Evolutionary conservation across 2,797 vertebrate genomes (phyloP), one percentile per base, ranked within the genome.

Genomic region (Lacerta viridis): DNA sequence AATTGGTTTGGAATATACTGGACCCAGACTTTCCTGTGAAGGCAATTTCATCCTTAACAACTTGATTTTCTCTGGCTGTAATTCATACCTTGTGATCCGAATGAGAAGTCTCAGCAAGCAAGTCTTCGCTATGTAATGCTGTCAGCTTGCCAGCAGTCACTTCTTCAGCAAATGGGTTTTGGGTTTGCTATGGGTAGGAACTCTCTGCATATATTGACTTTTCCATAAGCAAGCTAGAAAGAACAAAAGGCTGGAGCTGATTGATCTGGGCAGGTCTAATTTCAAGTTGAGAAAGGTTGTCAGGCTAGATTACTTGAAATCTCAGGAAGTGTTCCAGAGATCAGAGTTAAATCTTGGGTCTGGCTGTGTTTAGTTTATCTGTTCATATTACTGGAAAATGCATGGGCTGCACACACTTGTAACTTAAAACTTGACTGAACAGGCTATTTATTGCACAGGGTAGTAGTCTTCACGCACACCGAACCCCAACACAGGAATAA

Each of bases 261-360:
- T 5, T 10, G 66, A 68, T 72, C 84, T 10, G 27, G 39, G 29
- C 0, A 0, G 10, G 23, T 87, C 90, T 91, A 50, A 83, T 93
- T 93, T 93, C 84, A 82, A 89, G 88, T 74, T 91, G 90, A 91
- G 91, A 94, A 93, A 75, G 0, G 6, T 80, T 91, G 86, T 91
- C 95, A 76, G 87, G 85, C 87, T 43, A 86, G 91, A 94, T 94
- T 84, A 92, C 0, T 0, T 59, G 74, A 88, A 88, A 59, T 17
- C 39, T 69, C 4, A 88, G 87, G 90, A 94, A 64, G 66, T 88
- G 85, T 92, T 91, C 85, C 94, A 94, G 85, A 7, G 11, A 81
- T 59, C 15, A 86, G 66, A 79, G 87, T 91, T 90, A 74, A 66
- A 55, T 78, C 39, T 68, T 50, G 75, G 36, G 20, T 43, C 80